A percentile compares a stretch with the other conserved stretches of the same genome.
Conservation (phyloP, 2,888 invertebrate genomes). For the Mesochorus sp. region DNA sequence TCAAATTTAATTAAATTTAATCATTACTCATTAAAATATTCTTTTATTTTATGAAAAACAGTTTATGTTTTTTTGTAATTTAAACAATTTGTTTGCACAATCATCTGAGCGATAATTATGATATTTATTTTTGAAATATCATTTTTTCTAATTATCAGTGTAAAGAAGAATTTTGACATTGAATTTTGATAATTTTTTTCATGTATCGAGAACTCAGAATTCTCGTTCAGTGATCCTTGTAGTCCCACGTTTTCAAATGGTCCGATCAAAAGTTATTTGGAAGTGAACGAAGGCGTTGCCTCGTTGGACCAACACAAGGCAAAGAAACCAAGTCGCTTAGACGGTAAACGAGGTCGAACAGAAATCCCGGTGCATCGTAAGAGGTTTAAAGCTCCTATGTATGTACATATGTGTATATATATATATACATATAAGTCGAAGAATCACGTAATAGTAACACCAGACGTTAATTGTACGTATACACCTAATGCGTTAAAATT, state of each 20-base stretch:
- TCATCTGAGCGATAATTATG: too few relatives aligned
- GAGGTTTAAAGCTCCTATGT: conserved; percentile 46
- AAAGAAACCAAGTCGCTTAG: conserved; percentile 31
- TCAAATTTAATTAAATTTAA: too few relatives aligned
- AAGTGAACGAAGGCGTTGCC: conserved; percentile 48
- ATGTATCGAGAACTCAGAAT: not conserved
- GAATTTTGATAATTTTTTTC: not conserved
- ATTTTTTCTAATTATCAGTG: too few relatives aligned
- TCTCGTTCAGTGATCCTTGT: not conserved
- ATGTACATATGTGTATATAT: too few relatives aligned
- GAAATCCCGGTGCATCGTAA: conserved; percentile 60
- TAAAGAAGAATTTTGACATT: not conserved
- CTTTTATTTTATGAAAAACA: too few relatives aligned
- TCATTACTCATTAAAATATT: too few relatives aligned
- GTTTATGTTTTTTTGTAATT: too few relatives aligned
- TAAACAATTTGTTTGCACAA: too few relatives aligned
- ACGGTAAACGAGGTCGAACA: conserved; percentile 58
- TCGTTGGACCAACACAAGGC: conserved; percentile 32
- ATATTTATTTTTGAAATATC: not conserved
- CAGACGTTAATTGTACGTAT: conserved; percentile 5
- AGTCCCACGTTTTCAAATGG: conserved; percentile 38
- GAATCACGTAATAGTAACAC: conserved; percentile 54
- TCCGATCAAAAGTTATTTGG: conserved; percentile 20
- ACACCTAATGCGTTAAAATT: not conserved
- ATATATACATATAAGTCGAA: too few relatives aligned